Percentiles rank a stretch among this genome's conserved stretches.
These are phyloP conservation scores for Semnopithecus entellus DNA, from an alignment of 2,113 vertebrate species.

Conservation along the genomic window DNA sequence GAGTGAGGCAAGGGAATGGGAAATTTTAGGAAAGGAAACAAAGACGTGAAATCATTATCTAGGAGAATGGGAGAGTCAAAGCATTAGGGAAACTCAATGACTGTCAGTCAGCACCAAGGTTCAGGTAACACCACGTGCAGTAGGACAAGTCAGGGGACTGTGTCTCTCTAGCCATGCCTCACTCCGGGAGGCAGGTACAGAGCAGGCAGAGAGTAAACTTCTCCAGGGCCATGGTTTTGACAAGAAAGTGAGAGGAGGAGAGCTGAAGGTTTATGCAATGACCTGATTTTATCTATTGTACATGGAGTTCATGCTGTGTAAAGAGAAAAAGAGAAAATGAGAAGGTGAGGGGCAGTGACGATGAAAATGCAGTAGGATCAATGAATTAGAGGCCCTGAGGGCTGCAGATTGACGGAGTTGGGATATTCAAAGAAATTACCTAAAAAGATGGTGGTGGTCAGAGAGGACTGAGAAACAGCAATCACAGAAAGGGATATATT, in stretches of 20 bases:
- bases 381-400: neutral
- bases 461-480: neutral
- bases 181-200: neutral
- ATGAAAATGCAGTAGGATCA: neutral
- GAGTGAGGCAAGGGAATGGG: neutral
- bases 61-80: neutral
- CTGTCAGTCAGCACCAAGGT: neutral
- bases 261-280: neutral
- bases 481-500: neutral
- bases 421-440: neutral
- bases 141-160: neutral
- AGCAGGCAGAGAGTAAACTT: neutral
- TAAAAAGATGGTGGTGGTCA: neutral
- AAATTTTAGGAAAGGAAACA: neutral
- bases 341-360: neutral
- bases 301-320: neutral
- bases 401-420: neutral
- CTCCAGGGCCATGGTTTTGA: neutral
- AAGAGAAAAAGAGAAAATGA: neutral
- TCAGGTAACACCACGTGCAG: neutral
- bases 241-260: neutral
- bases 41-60: neutral
- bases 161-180: neutral
- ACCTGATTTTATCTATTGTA: neutral
- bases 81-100: neutral